Percentiles rank a stretch among this genome's conserved stretches.
Conservation (phyloP, 2,113 vertebrate species). For the Dromiciops gliroides region DNA sequence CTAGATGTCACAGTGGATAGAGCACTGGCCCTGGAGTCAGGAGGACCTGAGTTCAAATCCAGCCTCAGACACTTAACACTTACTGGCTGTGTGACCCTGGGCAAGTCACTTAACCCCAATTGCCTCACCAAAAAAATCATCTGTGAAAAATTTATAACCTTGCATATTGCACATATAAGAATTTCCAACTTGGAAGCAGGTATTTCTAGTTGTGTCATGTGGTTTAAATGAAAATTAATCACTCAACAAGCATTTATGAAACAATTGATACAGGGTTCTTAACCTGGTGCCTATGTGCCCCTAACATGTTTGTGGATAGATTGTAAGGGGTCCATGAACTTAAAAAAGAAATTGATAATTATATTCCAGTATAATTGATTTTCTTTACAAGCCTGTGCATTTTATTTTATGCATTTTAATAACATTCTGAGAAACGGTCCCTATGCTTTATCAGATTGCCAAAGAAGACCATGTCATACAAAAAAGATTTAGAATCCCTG, state of each 20-base stretch:
- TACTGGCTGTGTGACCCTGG: too few species aligned
- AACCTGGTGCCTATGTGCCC: neutral
- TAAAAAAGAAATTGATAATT: neutral
- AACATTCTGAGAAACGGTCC: neutral
- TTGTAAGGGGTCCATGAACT: neutral
- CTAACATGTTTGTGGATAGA: neutral
- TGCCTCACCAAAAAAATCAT: too few species aligned
- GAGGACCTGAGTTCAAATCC: too few species aligned
- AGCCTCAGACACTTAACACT: too few species aligned
- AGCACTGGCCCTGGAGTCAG: too few species aligned
- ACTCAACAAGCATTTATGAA: neutral
- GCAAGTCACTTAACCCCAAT: too few species aligned
- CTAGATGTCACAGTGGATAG: too few species aligned
- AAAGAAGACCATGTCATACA: neutral
- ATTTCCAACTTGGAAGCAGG: neutral
- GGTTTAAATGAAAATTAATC: neutral
- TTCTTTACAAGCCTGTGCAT: neutral
- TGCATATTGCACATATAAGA: neutral
- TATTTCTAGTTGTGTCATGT: constrained; percentile 31
- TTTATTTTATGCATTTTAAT: neutral
- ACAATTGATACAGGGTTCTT: neutral
- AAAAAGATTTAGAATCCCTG: neutral
- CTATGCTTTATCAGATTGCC: neutral
- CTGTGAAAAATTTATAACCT: constrained; percentile 13
- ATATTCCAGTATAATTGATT: neutral